A percentile compares a stretch with the other conserved stretches of the same genome.
Conservation (phyloP, 92 coral and sea anemone species). For the Virgularia gustaviana region DNA sequence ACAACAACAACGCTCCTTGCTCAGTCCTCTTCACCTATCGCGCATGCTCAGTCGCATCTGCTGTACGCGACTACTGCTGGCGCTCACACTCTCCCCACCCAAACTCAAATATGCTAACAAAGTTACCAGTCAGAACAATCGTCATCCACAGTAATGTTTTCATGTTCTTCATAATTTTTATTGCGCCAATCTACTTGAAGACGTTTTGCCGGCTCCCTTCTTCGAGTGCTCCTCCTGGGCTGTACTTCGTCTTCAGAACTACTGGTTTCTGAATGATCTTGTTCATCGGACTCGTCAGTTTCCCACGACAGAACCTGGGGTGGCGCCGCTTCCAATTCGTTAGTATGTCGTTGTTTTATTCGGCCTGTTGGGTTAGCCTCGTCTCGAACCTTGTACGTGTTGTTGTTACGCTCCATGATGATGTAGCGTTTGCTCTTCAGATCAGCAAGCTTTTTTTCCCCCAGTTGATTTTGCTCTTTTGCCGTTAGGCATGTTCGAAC, state of each 20-base stretch:
- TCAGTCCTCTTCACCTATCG: too few relatives aligned
- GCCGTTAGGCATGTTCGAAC: slow-evolving; percentile 18
- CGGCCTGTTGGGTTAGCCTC: background rate
- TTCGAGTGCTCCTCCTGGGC: background rate
- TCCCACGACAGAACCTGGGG: slow-evolving; percentile 1
- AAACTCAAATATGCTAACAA: too few relatives aligned
- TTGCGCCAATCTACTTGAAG: slow-evolving; percentile 20
- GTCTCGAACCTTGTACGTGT: slow-evolving; percentile 8
- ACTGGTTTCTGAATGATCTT: background rate
- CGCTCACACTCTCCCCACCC: too few relatives aligned
- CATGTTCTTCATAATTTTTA: background rate
- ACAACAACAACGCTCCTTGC: too few relatives aligned
- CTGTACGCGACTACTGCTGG: too few relatives aligned
- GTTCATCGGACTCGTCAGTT: background rate
- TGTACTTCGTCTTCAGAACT: background rate
- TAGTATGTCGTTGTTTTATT: background rate
- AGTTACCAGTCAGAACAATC: too few relatives aligned
- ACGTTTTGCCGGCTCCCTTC: background rate
- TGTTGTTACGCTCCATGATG: slow-evolving; percentile 3
- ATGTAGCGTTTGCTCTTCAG: slow-evolving; percentile 3
- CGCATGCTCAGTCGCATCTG: too few relatives aligned
- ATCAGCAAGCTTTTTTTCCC: slow-evolving; percentile 1
- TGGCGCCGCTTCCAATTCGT: slow-evolving; percentile 3
- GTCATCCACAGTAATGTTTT: background rate
- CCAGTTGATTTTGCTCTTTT: background rate